A percentile compares a stretch with the other conserved stretches of the same genome.
These are phyloP conservation scores for Halesus radiatus DNA, from an alignment of 1,140 invertebrate species.

Conservation along the genomic window DNA sequence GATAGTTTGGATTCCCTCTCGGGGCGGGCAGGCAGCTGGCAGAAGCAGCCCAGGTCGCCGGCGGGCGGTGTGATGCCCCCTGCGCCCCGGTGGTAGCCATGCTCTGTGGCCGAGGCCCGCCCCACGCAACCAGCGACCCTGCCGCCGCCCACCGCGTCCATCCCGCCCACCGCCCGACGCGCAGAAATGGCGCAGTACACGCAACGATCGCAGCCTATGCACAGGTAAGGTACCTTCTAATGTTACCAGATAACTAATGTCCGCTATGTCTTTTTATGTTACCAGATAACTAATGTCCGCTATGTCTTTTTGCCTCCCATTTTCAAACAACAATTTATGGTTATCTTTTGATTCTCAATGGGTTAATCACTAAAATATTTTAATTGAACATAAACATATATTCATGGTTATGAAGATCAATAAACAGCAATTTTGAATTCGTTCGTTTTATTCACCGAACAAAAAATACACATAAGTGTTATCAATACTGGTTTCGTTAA, in stretches of 20 bases:
- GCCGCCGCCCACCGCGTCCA: no score
- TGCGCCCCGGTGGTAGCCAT: slow-evolving; percentile 45
- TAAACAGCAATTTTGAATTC: not conserved
- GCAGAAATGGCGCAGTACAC: slow-evolving; percentile 67
- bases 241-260: not conserved
- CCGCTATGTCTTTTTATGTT: not conserved
- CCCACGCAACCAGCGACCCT: slow-evolving; percentile 45
- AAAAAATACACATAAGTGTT: no score
- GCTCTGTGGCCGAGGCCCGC: slow-evolving; percentile 63
- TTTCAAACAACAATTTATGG: no score
- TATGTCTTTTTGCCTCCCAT: no score
- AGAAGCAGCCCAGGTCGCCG: slow-evolving; percentile 59
- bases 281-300: not conserved
- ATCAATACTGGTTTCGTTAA: no score
- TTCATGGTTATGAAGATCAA: not conserved
- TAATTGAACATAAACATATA: no score
- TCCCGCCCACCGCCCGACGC: slow-evolving; percentile 35
- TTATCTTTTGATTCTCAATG: no score
- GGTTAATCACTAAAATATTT: no score
- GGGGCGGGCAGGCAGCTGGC: not conserved
- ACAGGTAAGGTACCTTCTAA: slow-evolving; percentile 61
- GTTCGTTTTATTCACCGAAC: no score
- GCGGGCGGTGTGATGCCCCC: slow-evolving; percentile 61
- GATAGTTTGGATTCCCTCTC: not conserved
- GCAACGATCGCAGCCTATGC: slow-evolving; percentile 69